A percentile compares a stretch with the other conserved stretches of the same genome.
phyloP scores from a whole-genome alignment of 2,113 vertebrate genomes.

The Pituophis catenifer region DNA sequence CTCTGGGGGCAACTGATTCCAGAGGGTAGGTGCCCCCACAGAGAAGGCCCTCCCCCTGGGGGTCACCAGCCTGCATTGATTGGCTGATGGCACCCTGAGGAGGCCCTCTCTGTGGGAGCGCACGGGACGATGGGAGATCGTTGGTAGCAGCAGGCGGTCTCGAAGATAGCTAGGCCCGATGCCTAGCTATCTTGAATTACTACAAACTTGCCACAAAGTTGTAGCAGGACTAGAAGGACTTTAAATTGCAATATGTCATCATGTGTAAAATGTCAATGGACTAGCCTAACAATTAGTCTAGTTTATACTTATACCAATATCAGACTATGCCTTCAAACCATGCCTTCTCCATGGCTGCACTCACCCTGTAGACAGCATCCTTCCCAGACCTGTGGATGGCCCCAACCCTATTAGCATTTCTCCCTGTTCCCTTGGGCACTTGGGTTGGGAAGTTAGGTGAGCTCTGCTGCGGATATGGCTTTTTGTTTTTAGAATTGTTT shows the following conservation, averaged over 20 bases:
- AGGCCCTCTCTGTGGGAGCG: too few relatives aligned
- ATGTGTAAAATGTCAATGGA: background rate
- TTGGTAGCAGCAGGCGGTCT: too few relatives aligned
- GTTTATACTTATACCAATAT: background rate
- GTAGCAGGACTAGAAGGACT: background rate
- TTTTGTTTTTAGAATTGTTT: background rate
- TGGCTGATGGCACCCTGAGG: too few relatives aligned
- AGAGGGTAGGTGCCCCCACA: too few relatives aligned
- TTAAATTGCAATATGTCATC: background rate
- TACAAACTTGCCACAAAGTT: background rate
- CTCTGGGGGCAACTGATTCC: too few relatives aligned
- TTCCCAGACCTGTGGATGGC: background rate
- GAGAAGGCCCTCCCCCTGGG: too few relatives aligned
- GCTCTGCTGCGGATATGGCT: background rate
- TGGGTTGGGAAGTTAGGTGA: background rate
- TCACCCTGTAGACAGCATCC: background rate
- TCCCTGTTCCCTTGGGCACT: background rate
- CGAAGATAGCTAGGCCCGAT: too few relatives aligned
- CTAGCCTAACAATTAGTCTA: background rate
- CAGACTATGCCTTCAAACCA: background rate
- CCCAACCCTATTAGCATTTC: background rate
- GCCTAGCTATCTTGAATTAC: too few relatives aligned
- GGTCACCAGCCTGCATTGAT: too few relatives aligned
- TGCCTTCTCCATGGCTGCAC: background rate
- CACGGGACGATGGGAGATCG: too few relatives aligned